A percentile compares a stretch with the other conserved stretches of the same genome.
Conservation (phyloP, 2,888 invertebrate genomes). For the Drosophila affinis region DNA sequence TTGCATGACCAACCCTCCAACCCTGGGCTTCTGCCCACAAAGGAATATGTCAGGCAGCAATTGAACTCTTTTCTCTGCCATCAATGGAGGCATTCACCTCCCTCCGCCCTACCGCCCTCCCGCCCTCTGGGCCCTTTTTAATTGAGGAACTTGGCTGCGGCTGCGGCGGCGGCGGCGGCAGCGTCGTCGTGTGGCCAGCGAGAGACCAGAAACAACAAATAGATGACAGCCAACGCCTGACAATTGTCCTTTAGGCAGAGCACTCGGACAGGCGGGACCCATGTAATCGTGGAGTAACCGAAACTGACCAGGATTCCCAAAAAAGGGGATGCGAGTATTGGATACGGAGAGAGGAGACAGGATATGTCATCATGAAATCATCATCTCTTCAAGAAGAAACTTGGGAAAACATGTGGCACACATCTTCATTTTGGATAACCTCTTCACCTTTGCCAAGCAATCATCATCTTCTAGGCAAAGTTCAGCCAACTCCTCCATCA, state of each 20-base stretch:
- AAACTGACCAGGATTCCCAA: not conserved
- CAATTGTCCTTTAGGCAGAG: slow-evolving; percentile 48
- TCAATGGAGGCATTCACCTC: slow-evolving; percentile 38
- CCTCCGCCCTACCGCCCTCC: slow-evolving; percentile 10
- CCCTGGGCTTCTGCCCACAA: slow-evolving; percentile 44
- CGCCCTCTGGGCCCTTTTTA: slow-evolving; percentile 65
- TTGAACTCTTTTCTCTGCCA: slow-evolving; percentile 73
- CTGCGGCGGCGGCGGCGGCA: no score
- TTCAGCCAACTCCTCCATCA: slow-evolving; percentile 9
- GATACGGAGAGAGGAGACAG: not conserved
- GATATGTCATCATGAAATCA: not conserved
- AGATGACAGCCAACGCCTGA: slow-evolving; percentile 49
- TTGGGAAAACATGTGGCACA: not conserved
- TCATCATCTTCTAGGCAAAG: not conserved
- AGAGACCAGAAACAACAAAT: slow-evolving; percentile 61
- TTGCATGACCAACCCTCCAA: slow-evolving; percentile 59
- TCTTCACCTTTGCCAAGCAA: not conserved
- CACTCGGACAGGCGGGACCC: slow-evolving; percentile 1
- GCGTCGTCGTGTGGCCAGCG: slow-evolving; percentile 59
- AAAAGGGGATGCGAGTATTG: not conserved
- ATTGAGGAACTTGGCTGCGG: slow-evolving; percentile 70
- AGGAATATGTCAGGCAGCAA: slow-evolving; percentile 77
- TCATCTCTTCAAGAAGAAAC: not conserved
- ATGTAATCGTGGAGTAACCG: slow-evolving; percentile 11
- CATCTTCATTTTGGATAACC: not conserved